phyloP scores from a whole-genome alignment of 2,113 vertebrate genomes.

The Pelvicachromis taeniatus region DNA sequence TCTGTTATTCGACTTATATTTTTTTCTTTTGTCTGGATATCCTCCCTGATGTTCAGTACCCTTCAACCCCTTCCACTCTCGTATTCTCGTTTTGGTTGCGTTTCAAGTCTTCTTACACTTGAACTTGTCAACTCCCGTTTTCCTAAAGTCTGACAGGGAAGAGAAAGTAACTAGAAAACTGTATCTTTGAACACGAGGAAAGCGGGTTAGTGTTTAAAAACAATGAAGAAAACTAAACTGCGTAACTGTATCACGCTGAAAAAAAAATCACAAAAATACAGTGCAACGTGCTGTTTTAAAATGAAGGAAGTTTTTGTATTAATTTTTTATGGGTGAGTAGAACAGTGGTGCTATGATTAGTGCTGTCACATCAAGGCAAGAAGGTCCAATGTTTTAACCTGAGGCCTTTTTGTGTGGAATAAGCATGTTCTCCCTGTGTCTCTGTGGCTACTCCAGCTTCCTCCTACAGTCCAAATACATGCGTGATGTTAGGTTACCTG shows the following conservation, averaged over 20 bases:
- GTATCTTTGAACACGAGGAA: background rate
- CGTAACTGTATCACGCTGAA: background rate
- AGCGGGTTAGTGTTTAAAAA: background rate
- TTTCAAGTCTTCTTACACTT: conserved; percentile 5
- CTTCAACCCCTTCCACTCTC: background rate
- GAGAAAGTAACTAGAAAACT: background rate
- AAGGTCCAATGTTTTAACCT: background rate
- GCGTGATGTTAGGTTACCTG: background rate
- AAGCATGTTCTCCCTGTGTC: background rate
- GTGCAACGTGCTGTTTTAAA: background rate
- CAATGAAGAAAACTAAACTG: background rate
- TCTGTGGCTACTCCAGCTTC: background rate
- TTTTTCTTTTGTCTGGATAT: conserved; percentile 14
- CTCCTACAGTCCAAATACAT: background rate
- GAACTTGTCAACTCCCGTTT: background rate
- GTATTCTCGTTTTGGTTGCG: background rate
- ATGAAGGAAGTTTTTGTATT: background rate
- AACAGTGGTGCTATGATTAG: background rate
- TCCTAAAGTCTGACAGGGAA: background rate
- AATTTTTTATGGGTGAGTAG: background rate
- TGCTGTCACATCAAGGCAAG: background rate
- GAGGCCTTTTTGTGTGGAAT: background rate
- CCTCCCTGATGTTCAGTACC: conserved; percentile 1
- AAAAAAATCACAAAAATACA: background rate
- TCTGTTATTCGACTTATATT: background rate